Base-by-base conservation (phyloP, 2,797 vertebrate species). In the Momotus momota region DNA sequence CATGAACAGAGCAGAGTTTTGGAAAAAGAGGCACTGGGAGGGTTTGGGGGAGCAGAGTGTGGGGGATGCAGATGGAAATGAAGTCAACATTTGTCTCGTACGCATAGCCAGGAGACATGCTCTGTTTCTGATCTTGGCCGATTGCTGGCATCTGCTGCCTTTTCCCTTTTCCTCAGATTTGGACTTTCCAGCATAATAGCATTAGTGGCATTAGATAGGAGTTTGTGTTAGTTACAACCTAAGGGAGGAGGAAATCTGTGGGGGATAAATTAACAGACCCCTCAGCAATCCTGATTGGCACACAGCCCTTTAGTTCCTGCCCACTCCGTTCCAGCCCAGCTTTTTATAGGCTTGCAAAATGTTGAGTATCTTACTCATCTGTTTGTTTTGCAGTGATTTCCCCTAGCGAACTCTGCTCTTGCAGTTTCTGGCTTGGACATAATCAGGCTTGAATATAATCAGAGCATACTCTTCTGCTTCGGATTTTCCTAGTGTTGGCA, bases 181-280 rank as follows among this genome's bases (percentile, higher is more conserved):
- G 54, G 35, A 72, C 46, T 97, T 98, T 96, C 94, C 85, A 82
- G 87, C 80, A 87, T 92, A 96, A 96, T 97, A 97, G 88, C 94
- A 95, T 96, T 97, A 96, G 65, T 58, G 73, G 88, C 84, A 90
- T 94, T 96, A 95, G 81, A 90, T 70, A 91, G 95, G 86, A 58
- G 84, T 93, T 81, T 94, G 51, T 96, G 64, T 94, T 96, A 92
- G 71, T 91, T 93, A 85, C 94, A 94, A 81, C 92, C 74, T 96
- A 75, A 88, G 88, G 93, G 90, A 96, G 84, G 82, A 93, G 51
- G 51, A 88, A 94, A 52, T 90, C 88, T 93, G 70, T 81, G 46
- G 60, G 71, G 91, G 40, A 96, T 96, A 95, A 96, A 94, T 92
- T 93, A 92, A 80, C 90, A 91, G 65, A 83, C 82, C 71, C 61